These are phyloP conservation scores for Crotalus horridus DNA, from an alignment of 2,113 vertebrate genomes.

Conservation along the genomic window DNA sequence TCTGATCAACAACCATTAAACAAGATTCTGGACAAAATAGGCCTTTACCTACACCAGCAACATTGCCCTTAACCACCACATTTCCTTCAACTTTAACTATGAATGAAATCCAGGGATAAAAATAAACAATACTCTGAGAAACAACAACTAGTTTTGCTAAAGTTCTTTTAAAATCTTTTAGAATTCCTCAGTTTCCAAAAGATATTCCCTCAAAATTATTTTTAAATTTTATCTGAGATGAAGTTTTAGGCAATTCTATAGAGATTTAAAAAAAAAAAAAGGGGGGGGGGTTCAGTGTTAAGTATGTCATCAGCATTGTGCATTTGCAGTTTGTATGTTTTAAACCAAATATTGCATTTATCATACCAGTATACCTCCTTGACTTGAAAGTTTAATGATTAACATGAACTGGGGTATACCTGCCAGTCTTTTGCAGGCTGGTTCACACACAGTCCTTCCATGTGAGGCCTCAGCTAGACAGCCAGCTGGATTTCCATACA, in stretches of 20 bases:
- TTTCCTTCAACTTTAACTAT: background rate
- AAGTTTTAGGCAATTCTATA: background rate
- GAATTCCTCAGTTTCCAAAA: background rate
- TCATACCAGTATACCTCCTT: constrained; percentile 17
- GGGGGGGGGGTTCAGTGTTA: background rate
- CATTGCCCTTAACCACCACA: background rate
- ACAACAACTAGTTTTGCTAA: background rate
- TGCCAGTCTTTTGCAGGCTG: background rate
- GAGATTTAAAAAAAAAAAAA: background rate
- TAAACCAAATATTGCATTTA: background rate
- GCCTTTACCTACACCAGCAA: background rate
- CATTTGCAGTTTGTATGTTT: constrained; percentile 7
- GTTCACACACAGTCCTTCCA: background rate
- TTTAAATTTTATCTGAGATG: background rate
- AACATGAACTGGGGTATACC: background rate
- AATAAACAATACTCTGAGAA: background rate
- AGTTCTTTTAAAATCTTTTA: background rate
- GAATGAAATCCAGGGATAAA: background rate
- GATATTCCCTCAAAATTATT: background rate
- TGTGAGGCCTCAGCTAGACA: too few species aligned
- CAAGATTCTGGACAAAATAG: background rate
- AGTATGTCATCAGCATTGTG: background rate
- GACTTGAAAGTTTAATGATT: background rate
- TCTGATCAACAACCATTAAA: background rate
- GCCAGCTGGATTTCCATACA: too few species aligned